Evolutionary conservation across 2,888 invertebrate genomes (phyloP).

Genomic region (Phaedon cochleariae): DNA sequence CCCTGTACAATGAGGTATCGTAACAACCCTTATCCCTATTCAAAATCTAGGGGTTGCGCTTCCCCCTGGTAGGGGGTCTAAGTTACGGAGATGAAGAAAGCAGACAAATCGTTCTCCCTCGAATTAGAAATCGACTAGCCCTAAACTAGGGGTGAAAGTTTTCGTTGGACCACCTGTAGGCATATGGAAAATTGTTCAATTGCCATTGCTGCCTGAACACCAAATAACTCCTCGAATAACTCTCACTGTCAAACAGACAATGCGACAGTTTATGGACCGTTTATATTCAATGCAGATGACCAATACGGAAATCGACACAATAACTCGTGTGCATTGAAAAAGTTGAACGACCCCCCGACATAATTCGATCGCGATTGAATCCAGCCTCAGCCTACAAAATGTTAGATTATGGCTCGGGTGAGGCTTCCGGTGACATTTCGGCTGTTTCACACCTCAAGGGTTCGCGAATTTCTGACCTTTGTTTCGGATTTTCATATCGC

Average conservation of each 20-base stretch:
- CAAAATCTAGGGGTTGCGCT: no score
- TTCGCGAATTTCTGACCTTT: constrained; percentile 32
- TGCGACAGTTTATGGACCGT: not conserved
- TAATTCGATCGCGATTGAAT: constrained; percentile 31
- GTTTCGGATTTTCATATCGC: constrained; percentile 2
- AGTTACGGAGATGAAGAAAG: no score
- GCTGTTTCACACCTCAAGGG: constrained; percentile 28
- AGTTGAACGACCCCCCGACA: constrained; percentile 40
- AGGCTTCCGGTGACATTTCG: constrained; percentile 44
- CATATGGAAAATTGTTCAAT: no score
- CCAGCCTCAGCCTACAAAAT: constrained; percentile 33
- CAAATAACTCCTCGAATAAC: no score
- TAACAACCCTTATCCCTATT: no score
- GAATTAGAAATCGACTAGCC: no score
- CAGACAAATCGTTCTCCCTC: no score
- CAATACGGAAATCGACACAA: constrained; percentile 29
- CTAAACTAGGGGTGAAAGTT: no score
- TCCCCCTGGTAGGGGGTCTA: no score
- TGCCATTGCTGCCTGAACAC: no score
- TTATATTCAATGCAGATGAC: not conserved
- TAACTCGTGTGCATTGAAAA: constrained; percentile 25
- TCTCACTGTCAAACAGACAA: not conserved
- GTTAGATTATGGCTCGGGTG: constrained; percentile 35
- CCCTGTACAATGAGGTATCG: no score
- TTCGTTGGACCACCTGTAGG: no score